Percentiles rank a stretch among this genome's conserved stretches.
Evolutionary conservation across 1,140 invertebrate species (phyloP).

Genomic region (Artemia franciscana): DNA sequence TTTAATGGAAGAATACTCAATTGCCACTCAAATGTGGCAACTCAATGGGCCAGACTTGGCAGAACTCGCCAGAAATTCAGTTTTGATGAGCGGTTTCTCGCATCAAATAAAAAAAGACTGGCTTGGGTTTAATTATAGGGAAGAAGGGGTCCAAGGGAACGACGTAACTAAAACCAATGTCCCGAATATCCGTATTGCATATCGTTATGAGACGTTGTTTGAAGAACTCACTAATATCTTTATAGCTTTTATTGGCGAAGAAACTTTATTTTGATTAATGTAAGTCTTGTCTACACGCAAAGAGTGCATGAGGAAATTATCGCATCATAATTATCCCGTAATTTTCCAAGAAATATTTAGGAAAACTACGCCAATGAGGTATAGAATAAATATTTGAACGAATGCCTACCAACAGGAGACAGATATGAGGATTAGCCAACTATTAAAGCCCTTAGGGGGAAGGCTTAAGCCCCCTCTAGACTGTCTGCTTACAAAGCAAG

Average conservation of each 20-base stretch:
- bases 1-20: conserved; percentile 98
- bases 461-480: too few relatives aligned
- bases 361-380: too few relatives aligned
- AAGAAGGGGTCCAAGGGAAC: conserved; percentile 87
- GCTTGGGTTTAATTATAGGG: conserved; percentile 83
- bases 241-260: conserved; percentile 28
- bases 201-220: conserved; percentile 65
- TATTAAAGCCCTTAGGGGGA: too few relatives aligned
- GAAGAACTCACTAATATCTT: conserved; percentile 89
- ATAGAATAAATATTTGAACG: too few relatives aligned
- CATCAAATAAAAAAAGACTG: conserved; percentile 94
- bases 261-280: too few relatives aligned
- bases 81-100: conserved; percentile 91
- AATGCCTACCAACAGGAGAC: too few relatives aligned
- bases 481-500: too few relatives aligned
- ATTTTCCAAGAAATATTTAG: too few relatives aligned
- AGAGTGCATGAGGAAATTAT: too few relatives aligned
- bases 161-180: conserved; percentile 95
- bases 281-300: too few relatives aligned
- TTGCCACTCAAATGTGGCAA: conserved; percentile 97
- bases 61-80: conserved; percentile 86
- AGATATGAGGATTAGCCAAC: too few relatives aligned
- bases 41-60: conserved; percentile 97
- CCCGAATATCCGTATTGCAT: conserved; percentile 88
- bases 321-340: too few relatives aligned